phyloP scores from a whole-genome alignment of 64 coral and sea anemone genomes.

The Cladopsammia gracilis region DNA sequence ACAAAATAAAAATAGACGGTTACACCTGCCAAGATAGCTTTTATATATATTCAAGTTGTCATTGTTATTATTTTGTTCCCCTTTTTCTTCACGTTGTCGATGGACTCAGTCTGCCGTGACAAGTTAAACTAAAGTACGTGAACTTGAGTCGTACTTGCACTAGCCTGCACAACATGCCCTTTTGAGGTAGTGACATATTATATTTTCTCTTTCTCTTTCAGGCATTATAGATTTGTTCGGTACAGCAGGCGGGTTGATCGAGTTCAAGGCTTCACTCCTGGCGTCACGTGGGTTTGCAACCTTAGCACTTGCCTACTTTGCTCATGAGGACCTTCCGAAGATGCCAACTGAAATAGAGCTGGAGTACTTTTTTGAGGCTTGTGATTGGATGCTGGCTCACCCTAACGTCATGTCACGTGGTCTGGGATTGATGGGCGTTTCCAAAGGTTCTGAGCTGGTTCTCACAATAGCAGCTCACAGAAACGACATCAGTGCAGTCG shows the following conservation, averaged over 20 bases:
- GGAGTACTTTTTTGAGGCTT: slow-evolving; percentile 64
- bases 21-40: no score
- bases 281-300: slow-evolving; percentile 67
- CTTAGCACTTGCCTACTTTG: slow-evolving; percentile 48
- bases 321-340: slow-evolving; percentile 30
- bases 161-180: no score
- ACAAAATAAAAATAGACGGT: no score
- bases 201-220: neutral
- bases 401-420: slow-evolving; percentile 41
- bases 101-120: no score
- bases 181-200: neutral
- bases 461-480: slow-evolving; percentile 44
- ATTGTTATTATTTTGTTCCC: no score
- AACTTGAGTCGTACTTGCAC: no score
- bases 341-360: slow-evolving; percentile 22
- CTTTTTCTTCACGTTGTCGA: no score
- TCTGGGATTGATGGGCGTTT: slow-evolving; percentile 59
- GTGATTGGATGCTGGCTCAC: slow-evolving; percentile 56
- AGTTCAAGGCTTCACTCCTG: slow-evolving; percentile 56
- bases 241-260: slow-evolving; percentile 29
- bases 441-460: slow-evolving; percentile 46
- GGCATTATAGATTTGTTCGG: slow-evolving; percentile 67
- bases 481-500: slow-evolving; percentile 27
- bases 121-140: no score
- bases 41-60: no score